Conservation (phyloP, 92 coral and sea anemone species). For the Zoanthus gigantus region DNA sequence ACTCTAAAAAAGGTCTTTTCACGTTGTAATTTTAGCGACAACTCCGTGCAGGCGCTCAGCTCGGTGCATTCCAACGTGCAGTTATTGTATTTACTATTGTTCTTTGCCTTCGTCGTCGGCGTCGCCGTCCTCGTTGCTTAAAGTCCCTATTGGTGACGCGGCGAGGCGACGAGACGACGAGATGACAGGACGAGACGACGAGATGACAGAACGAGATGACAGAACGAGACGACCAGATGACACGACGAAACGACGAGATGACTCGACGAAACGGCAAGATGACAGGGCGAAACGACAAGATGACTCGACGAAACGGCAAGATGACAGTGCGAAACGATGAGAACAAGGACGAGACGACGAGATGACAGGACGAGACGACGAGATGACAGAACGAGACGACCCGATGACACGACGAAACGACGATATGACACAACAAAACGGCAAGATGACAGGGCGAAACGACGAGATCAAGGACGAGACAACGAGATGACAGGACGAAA, state of each 20-base stretch:
- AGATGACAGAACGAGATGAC: slow-evolving; percentile 7
- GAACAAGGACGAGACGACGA: background rate
- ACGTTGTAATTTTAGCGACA: too few species aligned
- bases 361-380: slow-evolving; percentile 18
- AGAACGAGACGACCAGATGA: slow-evolving; percentile 21
- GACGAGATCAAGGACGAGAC: slow-evolving; percentile 44
- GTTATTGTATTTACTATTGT: too few species aligned
- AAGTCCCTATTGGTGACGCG: background rate
- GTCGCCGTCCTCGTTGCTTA: too few species aligned
- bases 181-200: background rate
- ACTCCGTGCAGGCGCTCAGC: too few species aligned
- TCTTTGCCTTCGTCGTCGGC: too few species aligned
- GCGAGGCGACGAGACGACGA: background rate
- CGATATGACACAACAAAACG: background rate
- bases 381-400: slow-evolving; percentile 8
- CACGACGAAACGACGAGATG: background rate
- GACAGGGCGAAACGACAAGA: too few species aligned
- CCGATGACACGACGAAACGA: too few species aligned
- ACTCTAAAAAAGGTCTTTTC: too few species aligned
- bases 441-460: background rate
- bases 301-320: too few species aligned
- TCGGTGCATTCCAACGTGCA: too few species aligned
- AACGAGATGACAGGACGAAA: background rate
- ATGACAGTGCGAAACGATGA: too few species aligned
- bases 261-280: too few species aligned